These are phyloP conservation scores for Aplysina aerophoba DNA, from an alignment of 37 sponge, comb jelly and placozoan species.

Conservation along the genomic window DNA sequence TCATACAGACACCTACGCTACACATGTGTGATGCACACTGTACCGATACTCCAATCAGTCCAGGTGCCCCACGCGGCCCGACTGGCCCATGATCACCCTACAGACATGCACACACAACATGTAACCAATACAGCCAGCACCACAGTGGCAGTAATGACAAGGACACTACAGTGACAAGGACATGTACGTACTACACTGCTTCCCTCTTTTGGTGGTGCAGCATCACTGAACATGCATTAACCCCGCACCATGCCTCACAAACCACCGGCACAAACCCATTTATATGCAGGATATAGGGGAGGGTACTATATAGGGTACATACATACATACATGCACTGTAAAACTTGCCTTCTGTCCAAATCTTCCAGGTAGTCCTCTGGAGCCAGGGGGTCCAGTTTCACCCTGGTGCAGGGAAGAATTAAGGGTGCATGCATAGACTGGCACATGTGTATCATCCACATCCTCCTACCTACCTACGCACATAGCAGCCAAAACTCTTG, in stretches of 20 bases:
- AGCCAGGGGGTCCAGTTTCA: neutral
- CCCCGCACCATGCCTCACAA: too few species aligned
- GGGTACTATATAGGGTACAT: too few species aligned
- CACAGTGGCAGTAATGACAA: too few species aligned
- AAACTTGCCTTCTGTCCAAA: constrained; percentile 1
- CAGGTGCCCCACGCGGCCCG: neutral
- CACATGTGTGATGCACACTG: neutral
- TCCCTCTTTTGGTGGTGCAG: too few species aligned
- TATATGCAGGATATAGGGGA: too few species aligned
- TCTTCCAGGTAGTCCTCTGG: constrained; percentile 24
- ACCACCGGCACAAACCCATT: too few species aligned
- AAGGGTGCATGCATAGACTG: neutral
- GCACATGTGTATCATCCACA: constrained; percentile 4
- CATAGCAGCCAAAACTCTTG: neutral
- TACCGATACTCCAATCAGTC: neutral
- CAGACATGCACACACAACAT: too few species aligned
- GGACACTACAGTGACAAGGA: too few species aligned
- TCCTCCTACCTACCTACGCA: neutral
- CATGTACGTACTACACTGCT: too few species aligned
- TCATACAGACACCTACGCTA: neutral
- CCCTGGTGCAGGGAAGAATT: constrained; percentile 11
- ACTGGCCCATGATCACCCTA: neutral
- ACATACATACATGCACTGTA: neutral
- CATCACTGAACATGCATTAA: too few species aligned
- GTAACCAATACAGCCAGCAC: too few species aligned